Conservation (phyloP, 1,140 invertebrate species). For the Drosophila santomea region DNA sequence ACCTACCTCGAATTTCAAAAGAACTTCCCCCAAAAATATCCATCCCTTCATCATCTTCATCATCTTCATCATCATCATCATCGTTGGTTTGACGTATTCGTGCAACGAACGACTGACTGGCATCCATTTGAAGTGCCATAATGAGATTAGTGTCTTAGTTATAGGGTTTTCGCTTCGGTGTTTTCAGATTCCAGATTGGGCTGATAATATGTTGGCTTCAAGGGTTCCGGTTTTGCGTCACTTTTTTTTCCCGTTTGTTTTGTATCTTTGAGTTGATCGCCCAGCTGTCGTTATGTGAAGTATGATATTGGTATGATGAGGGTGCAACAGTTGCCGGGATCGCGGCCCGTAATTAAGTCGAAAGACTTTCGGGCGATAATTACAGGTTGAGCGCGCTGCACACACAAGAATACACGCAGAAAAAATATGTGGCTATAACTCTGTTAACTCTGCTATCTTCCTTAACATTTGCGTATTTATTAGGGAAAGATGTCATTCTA, state of each 20-base stretch:
- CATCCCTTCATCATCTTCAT: conserved; percentile 14
- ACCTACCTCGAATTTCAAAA: conserved; percentile 7
- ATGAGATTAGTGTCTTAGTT: conserved; percentile 62
- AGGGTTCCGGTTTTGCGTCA: conserved; percentile 13
- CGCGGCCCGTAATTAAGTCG: conserved; percentile 60
- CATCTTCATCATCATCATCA: not conserved
- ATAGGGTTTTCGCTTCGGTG: conserved; percentile 18
- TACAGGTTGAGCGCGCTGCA: conserved; percentile 29
- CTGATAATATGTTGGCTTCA: not conserved
- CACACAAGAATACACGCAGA: conserved; percentile 1
- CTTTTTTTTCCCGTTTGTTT: not conserved
- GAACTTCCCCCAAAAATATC: not conserved
- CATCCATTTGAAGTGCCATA: conserved; percentile 73
- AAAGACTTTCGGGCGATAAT: conserved; percentile 41
- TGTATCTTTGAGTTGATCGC: not conserved
- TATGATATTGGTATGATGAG: conserved; percentile 34
- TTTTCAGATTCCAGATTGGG: conserved; percentile 18
- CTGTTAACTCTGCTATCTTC: too few relatives aligned
- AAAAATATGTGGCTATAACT: not conserved
- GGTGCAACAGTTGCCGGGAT: conserved; percentile 55
- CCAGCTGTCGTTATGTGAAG: conserved; percentile 24
- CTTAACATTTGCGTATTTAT: too few relatives aligned
- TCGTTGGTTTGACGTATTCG: conserved; percentile 27
- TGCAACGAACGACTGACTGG: conserved; percentile 34
- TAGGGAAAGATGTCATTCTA: too few relatives aligned